Base-by-base conservation (phyloP, 2,113 vertebrate genomes). In the Stegastes partitus region DNA sequence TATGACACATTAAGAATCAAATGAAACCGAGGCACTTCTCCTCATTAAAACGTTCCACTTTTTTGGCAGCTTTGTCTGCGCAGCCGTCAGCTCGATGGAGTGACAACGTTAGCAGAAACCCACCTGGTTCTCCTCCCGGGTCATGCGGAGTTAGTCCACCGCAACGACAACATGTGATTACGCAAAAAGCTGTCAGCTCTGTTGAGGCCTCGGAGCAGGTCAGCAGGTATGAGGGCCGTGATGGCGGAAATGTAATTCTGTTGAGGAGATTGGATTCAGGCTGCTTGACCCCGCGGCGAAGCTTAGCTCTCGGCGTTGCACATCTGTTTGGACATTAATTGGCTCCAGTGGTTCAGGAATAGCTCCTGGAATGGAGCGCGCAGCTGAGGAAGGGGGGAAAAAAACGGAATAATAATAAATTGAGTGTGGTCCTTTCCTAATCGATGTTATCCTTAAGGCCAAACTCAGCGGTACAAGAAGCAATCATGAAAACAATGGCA, bases 321-420 rank as follows among this genome's bases (percentile, higher is more conserved):
- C 89, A 91, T 93, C 92, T 91, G 88, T 91, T 89, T 89, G 84
- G 88, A 91, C 92, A 88, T 88, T 94, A 93, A 94, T 93, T 93
- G 90, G 88, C 89, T 93, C 71, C 78, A 76, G 88, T 84, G 82
- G 79, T 92, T 84, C 62, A 70, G 72, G 76, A 82, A 85, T 69
- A 74, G 81, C 87, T 89, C 42, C 51, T 4, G 2, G 66, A 89
- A 64, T 25, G 34, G 61, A 81, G 73, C 55, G 26, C 11, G 11
- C 11, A 14, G 71, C 50, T 2, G 39, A n/a, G 47, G 42, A 21
- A 56, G 7, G 22, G 15, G 0, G 16, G 0, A 2, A 0, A 7
- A 66, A 31, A 76, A 68, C n/a, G 18, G 73, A 87, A 82, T 87
- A 68, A 74, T 81, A 85, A 89, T 84, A 83, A 88, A 89, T 85